Evolutionary conservation across 1,140 invertebrate species (phyloP).

Genomic region (Camponotus floridanus): DNA sequence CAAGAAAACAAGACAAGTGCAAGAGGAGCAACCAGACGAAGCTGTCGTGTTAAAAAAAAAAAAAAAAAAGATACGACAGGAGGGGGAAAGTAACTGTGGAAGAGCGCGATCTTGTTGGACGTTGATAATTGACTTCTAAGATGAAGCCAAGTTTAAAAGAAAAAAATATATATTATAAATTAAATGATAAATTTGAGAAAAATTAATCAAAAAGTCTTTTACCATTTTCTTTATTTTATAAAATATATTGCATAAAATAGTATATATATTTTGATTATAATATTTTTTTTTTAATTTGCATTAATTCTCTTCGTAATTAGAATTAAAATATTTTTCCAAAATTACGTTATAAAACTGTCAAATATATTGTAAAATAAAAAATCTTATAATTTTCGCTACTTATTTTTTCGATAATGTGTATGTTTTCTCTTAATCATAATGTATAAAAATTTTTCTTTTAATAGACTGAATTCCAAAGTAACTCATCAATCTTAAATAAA

Average conservation of each 20-base stretch:
- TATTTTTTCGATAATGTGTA: not conserved
- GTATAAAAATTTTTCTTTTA: not conserved
- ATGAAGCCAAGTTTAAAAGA: not conserved
- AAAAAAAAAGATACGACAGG: slow-evolving; percentile 2
- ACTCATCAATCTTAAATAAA: not conserved
- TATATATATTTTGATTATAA: not conserved
- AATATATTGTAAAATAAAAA: slow-evolving; percentile 2
- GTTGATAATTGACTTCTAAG: slow-evolving; percentile 8
- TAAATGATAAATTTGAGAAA: not conserved
- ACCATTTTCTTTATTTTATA: not conserved
- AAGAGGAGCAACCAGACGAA: slow-evolving; percentile 27
- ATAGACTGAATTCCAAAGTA: not conserved
- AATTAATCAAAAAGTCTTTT: not conserved
- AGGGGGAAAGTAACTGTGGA: not conserved
- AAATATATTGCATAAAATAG: not conserved
- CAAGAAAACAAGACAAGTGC: slow-evolving; percentile 28
- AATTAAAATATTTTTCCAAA: not conserved
- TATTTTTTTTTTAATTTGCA: not conserved
- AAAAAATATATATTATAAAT: not conserved
- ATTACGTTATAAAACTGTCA: not conserved
- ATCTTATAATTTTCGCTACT: not conserved
- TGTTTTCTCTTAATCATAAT: not conserved
- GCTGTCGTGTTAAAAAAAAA: slow-evolving; percentile 4
- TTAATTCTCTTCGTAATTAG: not conserved
- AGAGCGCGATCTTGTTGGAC: slow-evolving; percentile 30